Conservation (phyloP, 37 sponge, comb jelly and placozoan genomes). For the Halisarca cf. caerulea region DNA sequence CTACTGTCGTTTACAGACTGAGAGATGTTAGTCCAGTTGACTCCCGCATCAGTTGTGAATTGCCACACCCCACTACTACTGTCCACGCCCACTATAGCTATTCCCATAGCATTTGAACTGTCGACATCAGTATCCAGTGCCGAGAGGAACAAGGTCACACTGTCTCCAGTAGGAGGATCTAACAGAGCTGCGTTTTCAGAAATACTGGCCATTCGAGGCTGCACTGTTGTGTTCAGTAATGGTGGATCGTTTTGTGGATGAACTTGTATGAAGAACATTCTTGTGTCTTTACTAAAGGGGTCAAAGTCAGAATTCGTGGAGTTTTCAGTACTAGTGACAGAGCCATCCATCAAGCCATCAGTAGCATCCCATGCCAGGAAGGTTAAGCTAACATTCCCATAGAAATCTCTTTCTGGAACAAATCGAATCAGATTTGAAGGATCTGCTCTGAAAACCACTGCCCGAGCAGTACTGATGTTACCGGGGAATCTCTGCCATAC, state of each 20-base stretch:
- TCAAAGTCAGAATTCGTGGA: constrained; percentile 22
- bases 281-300: constrained; percentile 68
- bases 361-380: constrained; percentile 89
- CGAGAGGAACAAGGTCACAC: constrained; percentile 54
- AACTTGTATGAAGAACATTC: constrained; percentile 48
- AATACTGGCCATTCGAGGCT: constrained; percentile 61
- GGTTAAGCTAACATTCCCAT: constrained; percentile 66
- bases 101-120: constrained; percentile 46
- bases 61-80: constrained; percentile 78
- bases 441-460: constrained; percentile 61
- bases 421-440: constrained; percentile 63
- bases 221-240: constrained; percentile 47
- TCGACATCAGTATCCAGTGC: constrained; percentile 72
- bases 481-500: constrained; percentile 40
- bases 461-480: constrained; percentile 22
- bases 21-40: constrained; percentile 64
- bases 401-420: constrained; percentile 69
- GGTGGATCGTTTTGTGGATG: constrained; percentile 90
- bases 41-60: constrained; percentile 58
- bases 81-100: constrained; percentile 70
- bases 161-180: constrained; percentile 60
- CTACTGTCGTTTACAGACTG: constrained; percentile 8
- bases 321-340: constrained; percentile 1
- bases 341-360: constrained; percentile 65
- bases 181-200: constrained; percentile 70